These are phyloP conservation scores for Harpegnathos saltator DNA, from an alignment of 1,140 invertebrate species.

Conservation along the genomic window DNA sequence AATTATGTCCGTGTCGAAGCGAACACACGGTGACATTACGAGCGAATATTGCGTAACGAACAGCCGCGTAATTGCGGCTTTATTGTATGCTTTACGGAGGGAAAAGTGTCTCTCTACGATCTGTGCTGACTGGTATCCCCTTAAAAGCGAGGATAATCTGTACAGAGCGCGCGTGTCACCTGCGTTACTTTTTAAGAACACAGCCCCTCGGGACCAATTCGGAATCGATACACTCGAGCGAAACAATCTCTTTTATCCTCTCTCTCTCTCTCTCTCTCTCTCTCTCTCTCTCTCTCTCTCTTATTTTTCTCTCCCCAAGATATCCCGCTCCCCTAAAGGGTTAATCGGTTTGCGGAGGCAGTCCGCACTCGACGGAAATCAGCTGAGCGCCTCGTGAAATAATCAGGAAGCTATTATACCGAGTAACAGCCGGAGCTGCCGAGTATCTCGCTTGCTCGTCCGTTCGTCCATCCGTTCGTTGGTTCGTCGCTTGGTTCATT, in stretches of 20 bases:
- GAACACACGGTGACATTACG: constrained; percentile 4
- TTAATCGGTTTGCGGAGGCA: constrained; percentile 30
- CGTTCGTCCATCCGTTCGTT: constrained; percentile 10
- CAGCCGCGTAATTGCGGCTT: too few species aligned
- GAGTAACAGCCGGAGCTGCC: not conserved
- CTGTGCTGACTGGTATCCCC: too few species aligned
- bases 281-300: too few species aligned
- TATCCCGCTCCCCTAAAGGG: not conserved
- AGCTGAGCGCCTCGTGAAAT: constrained; percentile 33
- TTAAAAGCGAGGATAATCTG: too few species aligned
- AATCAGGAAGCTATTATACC: constrained; percentile 56
- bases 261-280: not conserved
- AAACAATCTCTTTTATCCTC: too few species aligned
- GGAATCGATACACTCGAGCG: too few species aligned
- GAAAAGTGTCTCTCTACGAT: too few species aligned
- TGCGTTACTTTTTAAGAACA: too few species aligned
- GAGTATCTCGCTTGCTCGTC: constrained; percentile 12
- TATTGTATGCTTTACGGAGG: too few species aligned
- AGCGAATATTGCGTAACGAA: too few species aligned
- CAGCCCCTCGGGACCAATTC: too few species aligned
- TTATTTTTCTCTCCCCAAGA: not conserved
- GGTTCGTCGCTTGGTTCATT: not conserved
- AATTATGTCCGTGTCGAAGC: not conserved
- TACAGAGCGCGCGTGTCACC: too few species aligned
- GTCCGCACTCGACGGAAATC: constrained; percentile 39